These are phyloP conservation scores for Zele albiditarsus DNA, from an alignment of 2,888 invertebrate species.

Conservation along the genomic window DNA sequence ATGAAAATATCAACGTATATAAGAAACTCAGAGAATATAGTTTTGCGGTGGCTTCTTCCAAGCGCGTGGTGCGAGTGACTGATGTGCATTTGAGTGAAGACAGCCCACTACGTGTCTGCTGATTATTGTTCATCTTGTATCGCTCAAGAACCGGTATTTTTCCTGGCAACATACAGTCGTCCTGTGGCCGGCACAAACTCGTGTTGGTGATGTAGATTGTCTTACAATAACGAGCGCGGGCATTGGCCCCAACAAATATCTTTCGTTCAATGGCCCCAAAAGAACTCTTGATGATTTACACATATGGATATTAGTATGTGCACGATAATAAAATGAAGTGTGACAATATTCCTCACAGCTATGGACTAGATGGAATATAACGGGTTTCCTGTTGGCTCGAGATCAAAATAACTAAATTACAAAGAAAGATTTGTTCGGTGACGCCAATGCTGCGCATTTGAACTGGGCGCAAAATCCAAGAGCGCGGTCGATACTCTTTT, in stretches of 20 bases:
- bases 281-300: neutral
- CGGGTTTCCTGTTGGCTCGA: neutral
- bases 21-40: neutral
- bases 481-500: too few species aligned
- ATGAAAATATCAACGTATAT: neutral
- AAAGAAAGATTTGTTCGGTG: too few species aligned
- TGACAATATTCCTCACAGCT: neutral
- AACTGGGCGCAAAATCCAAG: too few species aligned
- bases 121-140: constrained; percentile 21
- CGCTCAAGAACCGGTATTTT: constrained; percentile 28
- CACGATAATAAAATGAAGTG: neutral
- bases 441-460: too few species aligned
- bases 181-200: neutral
- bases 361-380: neutral
- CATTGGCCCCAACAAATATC: neutral
- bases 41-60: neutral
- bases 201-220: neutral
- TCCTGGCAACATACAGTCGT: neutral
- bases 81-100: neutral
- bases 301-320: neutral
- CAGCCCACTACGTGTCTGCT: neutral
- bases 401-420: too few species aligned
- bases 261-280: neutral
- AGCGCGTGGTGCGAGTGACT: constrained; percentile 20
- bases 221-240: neutral